A percentile compares a stretch with the other conserved stretches of the same genome.
phyloP scores from a whole-genome alignment of 1,140 invertebrate genomes.

The Drosophila kikkawai region DNA sequence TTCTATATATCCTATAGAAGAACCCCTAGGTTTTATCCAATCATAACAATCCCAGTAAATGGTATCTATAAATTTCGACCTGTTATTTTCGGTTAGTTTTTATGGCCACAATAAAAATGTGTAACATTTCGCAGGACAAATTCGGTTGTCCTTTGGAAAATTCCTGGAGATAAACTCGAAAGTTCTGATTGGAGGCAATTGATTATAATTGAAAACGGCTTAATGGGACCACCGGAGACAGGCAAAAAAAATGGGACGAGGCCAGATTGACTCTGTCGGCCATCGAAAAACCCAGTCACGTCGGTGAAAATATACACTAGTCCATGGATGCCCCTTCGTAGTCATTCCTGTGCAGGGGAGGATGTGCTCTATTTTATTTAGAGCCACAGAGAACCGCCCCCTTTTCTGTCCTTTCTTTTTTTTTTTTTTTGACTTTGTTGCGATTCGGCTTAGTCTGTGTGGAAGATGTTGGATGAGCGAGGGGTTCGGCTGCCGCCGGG shows the following conservation, averaged over 20 bases:
- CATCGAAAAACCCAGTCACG: slow-evolving; percentile 74
- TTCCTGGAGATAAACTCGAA: slow-evolving; percentile 21
- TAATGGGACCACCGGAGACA: slow-evolving; percentile 61
- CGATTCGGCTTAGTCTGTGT: slow-evolving; percentile 57
- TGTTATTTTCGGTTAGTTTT: slow-evolving; percentile 20
- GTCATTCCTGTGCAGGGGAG: slow-evolving; percentile 39
- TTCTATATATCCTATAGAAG: background rate
- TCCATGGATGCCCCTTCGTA: slow-evolving; percentile 11
- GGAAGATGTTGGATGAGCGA: slow-evolving; percentile 22
- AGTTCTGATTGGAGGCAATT: slow-evolving; percentile 69
- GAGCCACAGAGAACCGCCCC: slow-evolving; percentile 45
- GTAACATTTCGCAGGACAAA: slow-evolving; percentile 7
- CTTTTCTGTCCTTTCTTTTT: slow-evolving; percentile 18
- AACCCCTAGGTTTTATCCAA: background rate
- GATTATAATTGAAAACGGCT: slow-evolving; percentile 75
- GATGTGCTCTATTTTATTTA: slow-evolving; percentile 68
- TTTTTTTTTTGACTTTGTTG: slow-evolving; percentile 58
- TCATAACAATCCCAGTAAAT: background rate
- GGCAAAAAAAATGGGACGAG: background rate
- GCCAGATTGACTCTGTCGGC: slow-evolving; percentile 63
- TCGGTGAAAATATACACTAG: slow-evolving; percentile 68
- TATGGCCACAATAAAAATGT: slow-evolving; percentile 20
- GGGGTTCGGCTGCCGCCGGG: slow-evolving; percentile 27
- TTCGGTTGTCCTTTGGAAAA: slow-evolving; percentile 1
- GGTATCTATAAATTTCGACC: slow-evolving; percentile 9